Percentiles rank a stretch among this genome's conserved stretches.
Conservation (phyloP, 2,797 vertebrate species). For the Paguma larvata region DNA sequence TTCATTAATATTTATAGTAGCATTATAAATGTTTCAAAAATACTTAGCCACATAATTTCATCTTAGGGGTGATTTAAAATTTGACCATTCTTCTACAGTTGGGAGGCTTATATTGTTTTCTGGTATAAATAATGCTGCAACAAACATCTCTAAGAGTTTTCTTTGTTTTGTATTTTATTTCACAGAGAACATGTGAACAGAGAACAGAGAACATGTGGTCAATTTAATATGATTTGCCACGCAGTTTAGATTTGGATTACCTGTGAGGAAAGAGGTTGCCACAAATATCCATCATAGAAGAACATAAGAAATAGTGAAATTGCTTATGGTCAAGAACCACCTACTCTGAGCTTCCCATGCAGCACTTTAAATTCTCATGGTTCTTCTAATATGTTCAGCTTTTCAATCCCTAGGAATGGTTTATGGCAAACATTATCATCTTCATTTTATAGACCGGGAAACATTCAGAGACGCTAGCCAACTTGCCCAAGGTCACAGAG, state of each 20-base stretch:
- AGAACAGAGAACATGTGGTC: not conserved
- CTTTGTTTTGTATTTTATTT: conserved; percentile 59
- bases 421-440: not conserved
- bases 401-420: not conserved
- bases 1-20: conserved; percentile 69
- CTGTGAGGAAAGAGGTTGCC: conserved; percentile 5
- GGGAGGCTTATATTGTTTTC: conserved; percentile 44
- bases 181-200: not conserved
- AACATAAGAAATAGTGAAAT: not conserved
- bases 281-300: not conserved
- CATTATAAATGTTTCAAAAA: conserved; percentile 69
- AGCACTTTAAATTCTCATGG: not conserved
- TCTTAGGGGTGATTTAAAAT: conserved; percentile 64
- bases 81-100: conserved; percentile 32
- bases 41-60: conserved; percentile 65
- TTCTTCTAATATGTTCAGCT: conserved; percentile 41
- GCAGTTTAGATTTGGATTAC: conserved; percentile 12
- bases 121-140: conserved; percentile 36
- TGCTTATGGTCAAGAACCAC: conserved; percentile 9
- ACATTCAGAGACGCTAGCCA: not conserved
- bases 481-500: not conserved
- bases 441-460: not conserved
- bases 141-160: conserved; percentile 33
- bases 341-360: not conserved
- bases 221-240: conserved; percentile 20